Evolutionary conservation across 2,888 invertebrate species (phyloP).

Genomic region (Chymomyza procnemis): DNA sequence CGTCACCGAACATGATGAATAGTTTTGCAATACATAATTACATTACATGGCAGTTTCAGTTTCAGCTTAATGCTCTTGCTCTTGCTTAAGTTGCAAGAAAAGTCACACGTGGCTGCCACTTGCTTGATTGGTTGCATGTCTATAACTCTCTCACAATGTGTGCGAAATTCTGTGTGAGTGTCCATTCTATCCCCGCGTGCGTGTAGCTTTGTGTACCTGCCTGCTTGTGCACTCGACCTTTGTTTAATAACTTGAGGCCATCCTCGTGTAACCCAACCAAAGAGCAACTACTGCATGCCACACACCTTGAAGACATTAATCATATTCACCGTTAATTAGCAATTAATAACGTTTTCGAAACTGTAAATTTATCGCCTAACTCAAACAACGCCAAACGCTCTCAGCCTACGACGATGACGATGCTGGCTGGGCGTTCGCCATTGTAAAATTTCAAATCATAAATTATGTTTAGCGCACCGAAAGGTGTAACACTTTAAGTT

Average conservation of each 20-base stretch:
- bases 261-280: not conserved
- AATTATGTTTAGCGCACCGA: constrained; percentile 39
- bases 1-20: constrained; percentile 64
- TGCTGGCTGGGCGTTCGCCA: constrained; percentile 2
- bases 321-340: constrained; percentile 66
- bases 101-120: constrained; percentile 65
- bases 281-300: constrained; percentile 6
- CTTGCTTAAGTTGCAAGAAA: constrained; percentile 32
- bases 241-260: constrained; percentile 1
- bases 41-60: constrained; percentile 65
- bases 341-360: constrained; percentile 65
- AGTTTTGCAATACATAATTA: constrained; percentile 62
- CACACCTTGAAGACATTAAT: constrained; percentile 49
- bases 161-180: not conserved
- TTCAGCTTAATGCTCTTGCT: constrained; percentile 13
- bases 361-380: constrained; percentile 59
- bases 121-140: constrained; percentile 17
- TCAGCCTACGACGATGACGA: constrained; percentile 3
- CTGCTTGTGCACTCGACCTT: not conserved
- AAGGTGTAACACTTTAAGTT: not conserved
- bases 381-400: constrained; percentile 7
- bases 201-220: too few species aligned
- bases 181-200: constrained; percentile 5
- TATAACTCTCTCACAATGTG: not conserved
- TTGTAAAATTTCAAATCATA: constrained; percentile 38